Evolutionary conservation across 2,113 vertebrate genomes (phyloP).

Genomic region (Manacus vitellinus): DNA sequence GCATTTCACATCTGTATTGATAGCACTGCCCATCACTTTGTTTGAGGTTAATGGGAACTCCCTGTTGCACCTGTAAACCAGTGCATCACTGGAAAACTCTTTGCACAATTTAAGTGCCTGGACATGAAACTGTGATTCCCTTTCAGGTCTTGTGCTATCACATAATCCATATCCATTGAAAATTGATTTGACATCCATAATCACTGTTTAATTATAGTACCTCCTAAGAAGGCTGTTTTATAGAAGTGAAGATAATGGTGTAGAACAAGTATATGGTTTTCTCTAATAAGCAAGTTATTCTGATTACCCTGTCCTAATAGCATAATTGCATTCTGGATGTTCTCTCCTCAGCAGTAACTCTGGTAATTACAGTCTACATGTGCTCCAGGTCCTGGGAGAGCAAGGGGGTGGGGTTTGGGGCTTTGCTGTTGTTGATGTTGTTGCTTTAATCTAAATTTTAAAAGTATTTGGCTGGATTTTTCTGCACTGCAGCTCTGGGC

Average conservation of each 20-base stretch:
- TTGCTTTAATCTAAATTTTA: neutral
- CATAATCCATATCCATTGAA: neutral
- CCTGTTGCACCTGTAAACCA: neutral
- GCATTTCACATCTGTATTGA: neutral
- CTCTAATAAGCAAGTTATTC: neutral
- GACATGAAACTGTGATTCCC: neutral
- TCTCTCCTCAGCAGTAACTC: neutral
- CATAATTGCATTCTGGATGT: constrained; percentile 9
- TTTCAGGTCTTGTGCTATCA: neutral
- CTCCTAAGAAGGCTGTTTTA: neutral
- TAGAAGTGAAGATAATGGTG: neutral
- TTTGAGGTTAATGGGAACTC: neutral
- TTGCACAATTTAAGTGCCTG: neutral
- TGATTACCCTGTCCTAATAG: neutral
- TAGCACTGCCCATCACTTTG: neutral
- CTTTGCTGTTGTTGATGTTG: neutral
- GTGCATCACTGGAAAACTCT: neutral
- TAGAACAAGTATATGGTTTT: neutral
- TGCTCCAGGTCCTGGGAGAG: neutral
- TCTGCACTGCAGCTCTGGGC: neutral
- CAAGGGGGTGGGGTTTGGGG: neutral
- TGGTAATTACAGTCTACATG: neutral
- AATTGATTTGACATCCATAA: neutral
- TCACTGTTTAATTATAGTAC: neutral
- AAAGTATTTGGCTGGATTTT: neutral